Conservation (phyloP, 1,140 invertebrate genomes). For the Ridgeia piscesae region DNA sequence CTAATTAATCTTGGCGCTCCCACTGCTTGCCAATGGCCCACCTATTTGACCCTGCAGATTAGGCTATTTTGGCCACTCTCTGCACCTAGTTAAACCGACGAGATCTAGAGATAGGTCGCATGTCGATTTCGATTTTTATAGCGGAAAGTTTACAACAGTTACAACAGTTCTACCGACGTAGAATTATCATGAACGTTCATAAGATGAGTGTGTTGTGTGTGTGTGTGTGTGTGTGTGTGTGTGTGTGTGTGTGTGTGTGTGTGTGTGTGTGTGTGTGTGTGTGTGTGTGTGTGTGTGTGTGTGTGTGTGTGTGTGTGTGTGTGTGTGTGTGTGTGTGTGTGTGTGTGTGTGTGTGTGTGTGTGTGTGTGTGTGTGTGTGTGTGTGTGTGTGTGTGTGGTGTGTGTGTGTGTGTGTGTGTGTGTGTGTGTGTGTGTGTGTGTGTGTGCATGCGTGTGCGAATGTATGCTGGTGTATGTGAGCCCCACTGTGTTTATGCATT, state of each 20-base stretch:
- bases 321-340: conserved; percentile 37
- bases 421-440: conserved; percentile 37
- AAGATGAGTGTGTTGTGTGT: neutral
- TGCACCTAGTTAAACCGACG: neutral
- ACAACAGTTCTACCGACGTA: neutral
- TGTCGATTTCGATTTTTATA: neutral
- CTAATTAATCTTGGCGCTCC: neutral
- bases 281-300: conserved; percentile 40
- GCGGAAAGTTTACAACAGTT: neutral
- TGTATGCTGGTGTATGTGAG: conserved; percentile 35
- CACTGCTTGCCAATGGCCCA: neutral
- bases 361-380: neutral
- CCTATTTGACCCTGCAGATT: neutral
- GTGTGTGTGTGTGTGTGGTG: conserved; percentile 24
- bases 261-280: conserved; percentile 38
- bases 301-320: conserved; percentile 36
- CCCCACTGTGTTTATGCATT: conserved; percentile 36
- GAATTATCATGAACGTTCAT: neutral
- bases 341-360: conserved; percentile 37
- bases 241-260: conserved; percentile 38
- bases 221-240: conserved; percentile 36
- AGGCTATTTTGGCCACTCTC: neutral
- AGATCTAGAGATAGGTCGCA: conserved; percentile 29
- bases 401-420: conserved; percentile 39
- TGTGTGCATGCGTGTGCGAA: conserved; percentile 38